Percentiles rank a stretch among this genome's conserved stretches.
phyloP scores from a whole-genome alignment of 2,888 invertebrate genomes.

The Lasioglossum zephyrum region DNA sequence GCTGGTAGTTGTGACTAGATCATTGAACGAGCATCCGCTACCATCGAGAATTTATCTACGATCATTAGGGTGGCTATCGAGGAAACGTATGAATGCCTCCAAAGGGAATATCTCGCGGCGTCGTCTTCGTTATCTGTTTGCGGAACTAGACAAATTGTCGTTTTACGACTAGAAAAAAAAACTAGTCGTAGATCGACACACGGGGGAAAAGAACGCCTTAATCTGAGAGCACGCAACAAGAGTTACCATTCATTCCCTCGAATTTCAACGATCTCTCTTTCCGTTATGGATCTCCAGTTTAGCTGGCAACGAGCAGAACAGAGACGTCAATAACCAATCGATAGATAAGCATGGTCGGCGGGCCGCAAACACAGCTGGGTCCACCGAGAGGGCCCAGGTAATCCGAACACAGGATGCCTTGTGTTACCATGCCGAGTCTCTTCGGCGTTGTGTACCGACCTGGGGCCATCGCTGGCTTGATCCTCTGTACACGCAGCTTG shows the following conservation, averaged over 20 bases:
- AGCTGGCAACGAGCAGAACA: background rate
- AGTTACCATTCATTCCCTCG: conserved; percentile 67
- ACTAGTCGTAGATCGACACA: background rate
- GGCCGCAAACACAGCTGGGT: conserved; percentile 82
- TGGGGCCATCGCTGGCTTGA: conserved; percentile 51
- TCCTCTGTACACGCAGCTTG: conserved; percentile 81
- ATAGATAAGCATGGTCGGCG: conserved; percentile 80
- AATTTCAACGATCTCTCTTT: conserved; percentile 46
- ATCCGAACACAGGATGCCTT: conserved; percentile 75
- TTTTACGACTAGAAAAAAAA: conserved; percentile 34
- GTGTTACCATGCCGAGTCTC: conserved; percentile 69
- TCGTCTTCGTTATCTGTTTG: conserved; percentile 40
- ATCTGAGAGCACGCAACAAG: conserved; percentile 59
- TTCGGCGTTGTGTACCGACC: conserved; percentile 66
- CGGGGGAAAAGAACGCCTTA: conserved; percentile 23
- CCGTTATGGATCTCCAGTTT: conserved; percentile 31
- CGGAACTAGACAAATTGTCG: conserved; percentile 36
- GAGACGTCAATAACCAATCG: conserved; percentile 78
- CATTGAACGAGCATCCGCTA: conserved; percentile 74
- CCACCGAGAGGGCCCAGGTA: conserved; percentile 74
- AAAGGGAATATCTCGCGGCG: conserved; percentile 34
- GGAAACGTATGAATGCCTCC: conserved; percentile 25
- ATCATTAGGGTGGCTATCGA: background rate
- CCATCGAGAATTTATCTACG: conserved; percentile 56
- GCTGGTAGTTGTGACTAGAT: conserved; percentile 77